A percentile compares a stretch with the other conserved stretches of the same genome.
phyloP scores from a whole-genome alignment of 2,888 invertebrate genomes.

The Cancer borealis region DNA sequence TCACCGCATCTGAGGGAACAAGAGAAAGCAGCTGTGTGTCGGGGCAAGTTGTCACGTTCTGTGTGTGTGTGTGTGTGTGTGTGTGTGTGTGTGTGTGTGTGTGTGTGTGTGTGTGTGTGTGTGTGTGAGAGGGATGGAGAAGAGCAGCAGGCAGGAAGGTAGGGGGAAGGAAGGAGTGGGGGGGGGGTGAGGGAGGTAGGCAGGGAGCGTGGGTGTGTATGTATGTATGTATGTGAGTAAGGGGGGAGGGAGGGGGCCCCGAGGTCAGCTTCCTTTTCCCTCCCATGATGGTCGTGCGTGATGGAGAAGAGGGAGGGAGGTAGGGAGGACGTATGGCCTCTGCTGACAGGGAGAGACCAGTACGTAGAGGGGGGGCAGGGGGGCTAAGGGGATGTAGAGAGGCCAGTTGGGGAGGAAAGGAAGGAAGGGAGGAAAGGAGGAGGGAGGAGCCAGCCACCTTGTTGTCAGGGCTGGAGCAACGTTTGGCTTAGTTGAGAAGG shows the following conservation, averaged over 20 bases:
- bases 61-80: conserved; percentile 51
- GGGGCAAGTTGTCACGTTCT: conserved; percentile 27
- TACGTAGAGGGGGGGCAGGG: conserved; percentile 52
- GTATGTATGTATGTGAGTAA: neutral
- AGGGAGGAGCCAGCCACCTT: conserved; percentile 34
- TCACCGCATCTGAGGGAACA: conserved; percentile 25
- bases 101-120: neutral
- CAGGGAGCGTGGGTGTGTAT: neutral
- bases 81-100: conserved; percentile 39
- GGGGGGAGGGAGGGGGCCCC: conserved; percentile 25
- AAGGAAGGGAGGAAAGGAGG: neutral
- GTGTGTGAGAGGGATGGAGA: neutral
- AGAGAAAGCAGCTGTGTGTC: conserved; percentile 24
- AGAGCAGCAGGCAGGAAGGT: neutral
- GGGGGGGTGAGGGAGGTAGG: neutral
- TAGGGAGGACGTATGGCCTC: conserved; percentile 45
- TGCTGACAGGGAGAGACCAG: conserved; percentile 27
- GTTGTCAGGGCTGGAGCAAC: conserved; percentile 59
- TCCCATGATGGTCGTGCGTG: conserved; percentile 67
- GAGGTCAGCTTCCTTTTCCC: conserved; percentile 72
- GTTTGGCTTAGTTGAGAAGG: conserved; percentile 61
- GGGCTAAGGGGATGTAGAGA: neutral
- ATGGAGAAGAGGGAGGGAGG: conserved; percentile 50
- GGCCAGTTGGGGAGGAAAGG: neutral
- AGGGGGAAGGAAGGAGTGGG: neutral